Base-by-base conservation (phyloP, 2,113 vertebrate species). In the Heteronetta atricapilla region DNA sequence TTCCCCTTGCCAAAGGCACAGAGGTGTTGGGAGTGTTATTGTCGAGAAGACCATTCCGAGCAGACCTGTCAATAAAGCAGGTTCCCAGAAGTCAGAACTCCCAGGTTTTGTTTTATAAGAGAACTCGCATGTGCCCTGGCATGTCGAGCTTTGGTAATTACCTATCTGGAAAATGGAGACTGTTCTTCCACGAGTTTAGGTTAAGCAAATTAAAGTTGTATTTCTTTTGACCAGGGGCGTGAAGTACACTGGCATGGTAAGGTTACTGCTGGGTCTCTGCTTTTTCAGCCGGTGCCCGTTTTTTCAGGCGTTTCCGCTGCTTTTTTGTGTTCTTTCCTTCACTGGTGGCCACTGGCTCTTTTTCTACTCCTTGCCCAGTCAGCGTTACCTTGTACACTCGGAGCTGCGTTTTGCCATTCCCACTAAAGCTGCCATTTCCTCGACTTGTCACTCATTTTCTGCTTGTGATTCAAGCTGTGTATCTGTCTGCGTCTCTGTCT, bases 401-500 rank as follows among this genome's bases (percentile, higher is more conserved):
- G 20, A 60, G 23, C 73, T 56, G 53, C 42, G 12, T 34, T 91
- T 76, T 84, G 62, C 62, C 2, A 0, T 91, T 82, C 40, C 46
- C 73, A 13, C 77, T 58, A 28, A 80, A 88, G 92, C 94, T 95
- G 89, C 92, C 48, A 13, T 93, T 90, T 94, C 92, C 70, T 88
- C 83, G 20, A 11, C 70, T 55, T 77, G 87, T 93, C 93, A 82
- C 13, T 94, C 90, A 59, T 78, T 86, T 53, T 93, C 93, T 95
- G 89, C 80, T 96, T 94, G 86, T 75, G 90, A 87, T 95, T 95
- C 92, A 69, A 9, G 86, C 90, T 73, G 88, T 81, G 85, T 70
- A 5, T 89, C 74, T 76, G 80, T 69, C 88, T 83, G 88, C 13
- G 5, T 44, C 75, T 75, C 87, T 10, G 60, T 53, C 50, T 56